These are phyloP conservation scores for Chauna torquata DNA, from an alignment of 2,113 vertebrate genomes.

Conservation along the genomic window DNA sequence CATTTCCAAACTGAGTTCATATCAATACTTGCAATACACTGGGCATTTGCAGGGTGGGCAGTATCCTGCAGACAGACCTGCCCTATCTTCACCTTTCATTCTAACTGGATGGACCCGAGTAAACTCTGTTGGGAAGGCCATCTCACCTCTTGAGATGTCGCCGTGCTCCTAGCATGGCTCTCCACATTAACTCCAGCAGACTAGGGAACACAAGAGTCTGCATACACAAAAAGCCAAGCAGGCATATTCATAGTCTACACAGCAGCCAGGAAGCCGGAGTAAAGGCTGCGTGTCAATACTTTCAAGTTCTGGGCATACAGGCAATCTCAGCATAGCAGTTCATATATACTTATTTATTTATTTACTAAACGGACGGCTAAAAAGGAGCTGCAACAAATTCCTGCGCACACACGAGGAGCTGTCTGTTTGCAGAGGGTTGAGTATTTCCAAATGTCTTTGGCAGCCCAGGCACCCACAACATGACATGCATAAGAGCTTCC, in stretches of 20 bases:
- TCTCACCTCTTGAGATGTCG: neutral
- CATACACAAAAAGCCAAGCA: neutral
- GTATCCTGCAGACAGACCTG: neutral
- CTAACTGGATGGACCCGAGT: neutral
- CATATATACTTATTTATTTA: too few relatives aligned
- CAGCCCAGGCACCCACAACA: neutral
- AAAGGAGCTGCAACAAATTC: neutral
- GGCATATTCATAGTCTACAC: neutral
- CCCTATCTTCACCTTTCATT: neutral
- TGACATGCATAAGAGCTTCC: neutral
- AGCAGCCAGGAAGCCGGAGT: neutral
- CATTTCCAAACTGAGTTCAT: neutral
- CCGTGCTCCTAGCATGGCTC: neutral
- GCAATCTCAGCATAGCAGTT: neutral
- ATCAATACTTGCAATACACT: neutral
- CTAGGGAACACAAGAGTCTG: neutral
- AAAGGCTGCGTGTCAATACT: accelerated
- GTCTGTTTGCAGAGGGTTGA: neutral
- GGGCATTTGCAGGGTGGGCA: neutral
- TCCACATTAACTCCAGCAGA: neutral
- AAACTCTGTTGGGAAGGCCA: neutral
- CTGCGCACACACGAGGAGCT: accelerated
- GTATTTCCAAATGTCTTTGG: neutral
- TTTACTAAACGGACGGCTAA: neutral
- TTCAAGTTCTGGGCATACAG: neutral